Evolutionary conservation across 2,113 vertebrate genomes (phyloP).

Genomic region (Xyliphius kryptos): DNA sequence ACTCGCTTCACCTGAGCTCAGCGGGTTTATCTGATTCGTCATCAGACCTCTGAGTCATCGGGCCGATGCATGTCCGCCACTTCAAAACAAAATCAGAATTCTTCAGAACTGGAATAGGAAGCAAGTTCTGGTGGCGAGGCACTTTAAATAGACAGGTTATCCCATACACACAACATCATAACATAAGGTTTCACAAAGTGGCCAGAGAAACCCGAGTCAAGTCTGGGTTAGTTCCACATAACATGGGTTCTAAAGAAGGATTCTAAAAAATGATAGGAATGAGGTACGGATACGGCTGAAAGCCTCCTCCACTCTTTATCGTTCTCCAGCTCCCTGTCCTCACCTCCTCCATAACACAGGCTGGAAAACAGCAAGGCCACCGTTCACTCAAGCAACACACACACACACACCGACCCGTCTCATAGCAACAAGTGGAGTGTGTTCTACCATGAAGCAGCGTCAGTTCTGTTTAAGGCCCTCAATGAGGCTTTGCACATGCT

Average conservation of each 20-base stretch:
- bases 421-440: conserved; percentile 70
- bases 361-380: conserved; percentile 59
- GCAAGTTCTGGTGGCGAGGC: not conserved
- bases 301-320: conserved; percentile 17
- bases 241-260: not conserved
- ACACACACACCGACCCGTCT: conserved; percentile 54
- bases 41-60: too few species aligned
- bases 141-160: not conserved
- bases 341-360: conserved; percentile 49
- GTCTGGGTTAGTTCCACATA: not conserved
- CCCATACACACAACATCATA: not conserved
- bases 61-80: too few species aligned
- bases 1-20: too few species aligned
- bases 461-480: conserved; percentile 46
- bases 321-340: conserved; percentile 45
- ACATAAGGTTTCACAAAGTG: conserved; percentile 9
- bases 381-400: conserved; percentile 45
- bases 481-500: conserved; percentile 10
- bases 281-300: not conserved
- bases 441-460: conserved; percentile 39
- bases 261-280: not conserved
- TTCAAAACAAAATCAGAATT: not conserved
- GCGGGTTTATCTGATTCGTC: too few species aligned
- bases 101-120: not conserved
- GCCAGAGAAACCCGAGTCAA: conserved; percentile 4